These are phyloP conservation scores for Drosophila prolongata DNA, from an alignment of 2,888 invertebrate species.

Conservation along the genomic window DNA sequence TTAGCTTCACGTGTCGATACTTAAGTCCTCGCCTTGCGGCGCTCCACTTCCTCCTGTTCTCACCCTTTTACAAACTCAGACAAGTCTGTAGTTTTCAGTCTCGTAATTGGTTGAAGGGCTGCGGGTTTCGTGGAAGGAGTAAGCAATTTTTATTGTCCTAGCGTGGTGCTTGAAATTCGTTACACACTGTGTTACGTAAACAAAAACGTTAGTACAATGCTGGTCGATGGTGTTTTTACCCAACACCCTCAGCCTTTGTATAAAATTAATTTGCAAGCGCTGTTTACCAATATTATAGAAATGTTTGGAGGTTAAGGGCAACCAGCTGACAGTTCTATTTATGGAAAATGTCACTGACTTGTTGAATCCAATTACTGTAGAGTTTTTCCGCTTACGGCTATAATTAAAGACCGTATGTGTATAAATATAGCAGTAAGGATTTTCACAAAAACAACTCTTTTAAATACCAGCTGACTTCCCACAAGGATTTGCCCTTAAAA, in stretches of 20 bases:
- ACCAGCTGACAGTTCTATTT: conserved; percentile 9
- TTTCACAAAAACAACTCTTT: neutral
- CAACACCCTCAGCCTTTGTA: conserved; percentile 8
- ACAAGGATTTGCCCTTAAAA: neutral
- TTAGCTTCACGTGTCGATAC: conserved; percentile 72
- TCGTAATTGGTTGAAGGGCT: conserved; percentile 25
- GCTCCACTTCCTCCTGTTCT: neutral
- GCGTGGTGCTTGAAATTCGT: conserved; percentile 49
- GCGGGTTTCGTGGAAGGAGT: conserved; percentile 4
- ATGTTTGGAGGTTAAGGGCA: conserved; percentile 12
- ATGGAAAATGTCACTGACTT: conserved; percentile 25
- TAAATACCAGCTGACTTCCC: neutral
- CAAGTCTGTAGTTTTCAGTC: conserved; percentile 59
- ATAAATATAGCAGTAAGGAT: neutral
- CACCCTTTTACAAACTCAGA: conserved; percentile 27
- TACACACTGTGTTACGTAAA: conserved; percentile 53
- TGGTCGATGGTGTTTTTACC: conserved; percentile 18
- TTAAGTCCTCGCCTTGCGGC: conserved; percentile 33
- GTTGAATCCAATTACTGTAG: conserved; percentile 26
- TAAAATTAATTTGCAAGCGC: conserved; percentile 8
- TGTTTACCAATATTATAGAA: conserved; percentile 25
- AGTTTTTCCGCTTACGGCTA: neutral
- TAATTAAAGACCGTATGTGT: conserved; percentile 3
- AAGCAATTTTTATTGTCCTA: conserved; percentile 42
- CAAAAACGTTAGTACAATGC: conserved; percentile 17